Base-by-base conservation (phyloP, 2,797 vertebrate species). In the Orientallactaga sibirica region DNA sequence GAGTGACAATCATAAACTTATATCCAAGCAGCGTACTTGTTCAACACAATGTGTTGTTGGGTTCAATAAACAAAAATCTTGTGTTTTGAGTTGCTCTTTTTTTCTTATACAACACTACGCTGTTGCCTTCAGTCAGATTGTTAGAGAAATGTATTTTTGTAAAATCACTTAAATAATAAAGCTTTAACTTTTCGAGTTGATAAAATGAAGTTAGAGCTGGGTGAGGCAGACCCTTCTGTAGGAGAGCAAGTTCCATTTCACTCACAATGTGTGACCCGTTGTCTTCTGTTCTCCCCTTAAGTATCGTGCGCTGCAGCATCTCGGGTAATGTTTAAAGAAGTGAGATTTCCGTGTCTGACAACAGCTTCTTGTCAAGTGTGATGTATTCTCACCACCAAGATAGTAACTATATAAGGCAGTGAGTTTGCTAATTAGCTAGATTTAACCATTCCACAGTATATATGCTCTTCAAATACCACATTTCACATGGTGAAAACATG, bases 1-100 rank as follows among this genome's bases (percentile, higher is more conserved):
- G 68, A 95, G 64, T 96, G 95, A 91, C 90, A 95, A 41, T 37
- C 15, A 3, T 75, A 83, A 74, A 92, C 75, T 92, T 94, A 58
- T 68, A 78, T 81, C 89, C 76, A 92, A 33, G 62, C 80, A 84
- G 64, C 10, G 91, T 96, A 91, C 80, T 3, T 76, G 58, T 94
- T 92, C 94, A 92, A 86, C 78, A 80, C 94, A 4, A 48, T 78
- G 93, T 92, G 81, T 88, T 64, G 52, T 41, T 94, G 86, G 43
- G 37, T 94, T 10, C 95, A 68, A 90, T 93, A 74, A 95, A 86
- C 92, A 20, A 61, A 70, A 86, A 91, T 93, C 71, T n/a, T 48
- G 9, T 86, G 76, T 95, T 94, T 22, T 95, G 0, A 81, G 8
- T 93, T 96, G 86, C 89, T 77, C 14, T 41, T 15, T 90, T 33